Conservation (phyloP, 1,140 invertebrate genomes). For the Kradibia gibbosae region DNA sequence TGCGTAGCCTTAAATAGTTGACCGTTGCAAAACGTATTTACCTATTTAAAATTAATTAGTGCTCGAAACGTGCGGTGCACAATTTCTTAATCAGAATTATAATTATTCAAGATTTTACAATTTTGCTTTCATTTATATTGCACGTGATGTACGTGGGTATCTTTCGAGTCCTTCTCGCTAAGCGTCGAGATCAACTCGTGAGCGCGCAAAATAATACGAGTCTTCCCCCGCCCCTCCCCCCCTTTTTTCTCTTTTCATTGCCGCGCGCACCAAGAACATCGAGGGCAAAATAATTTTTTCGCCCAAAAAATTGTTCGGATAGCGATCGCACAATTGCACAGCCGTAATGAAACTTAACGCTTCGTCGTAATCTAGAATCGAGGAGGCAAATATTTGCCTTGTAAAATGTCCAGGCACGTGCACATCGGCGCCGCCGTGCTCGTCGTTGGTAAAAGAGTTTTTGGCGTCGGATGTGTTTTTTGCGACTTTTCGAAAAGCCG, state of each 20-base stretch:
- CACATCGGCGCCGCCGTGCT: too few species aligned
- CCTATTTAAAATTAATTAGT: background rate
- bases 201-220: too few species aligned
- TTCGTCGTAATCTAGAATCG: slow-evolving; percentile 16
- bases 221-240: too few species aligned
- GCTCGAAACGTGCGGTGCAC: background rate
- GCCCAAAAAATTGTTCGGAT: too few species aligned
- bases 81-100: background rate
- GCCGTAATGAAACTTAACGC: slow-evolving; percentile 11
- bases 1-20: background rate
- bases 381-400: background rate
- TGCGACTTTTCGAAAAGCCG: background rate
- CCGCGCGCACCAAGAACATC: too few species aligned
- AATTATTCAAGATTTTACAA: background rate
- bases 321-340: background rate
- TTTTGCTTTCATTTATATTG: background rate
- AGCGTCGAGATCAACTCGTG: too few species aligned
- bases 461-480: background rate
- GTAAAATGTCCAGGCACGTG: too few species aligned
- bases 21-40: background rate
- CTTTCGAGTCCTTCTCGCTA: too few species aligned
- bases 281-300: too few species aligned
- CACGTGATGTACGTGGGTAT: background rate
- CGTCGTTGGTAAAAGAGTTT: too few species aligned
- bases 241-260: too few species aligned